Conservation (phyloP, 2,888 invertebrate species). For the Mythimna albipuncta region DNA sequence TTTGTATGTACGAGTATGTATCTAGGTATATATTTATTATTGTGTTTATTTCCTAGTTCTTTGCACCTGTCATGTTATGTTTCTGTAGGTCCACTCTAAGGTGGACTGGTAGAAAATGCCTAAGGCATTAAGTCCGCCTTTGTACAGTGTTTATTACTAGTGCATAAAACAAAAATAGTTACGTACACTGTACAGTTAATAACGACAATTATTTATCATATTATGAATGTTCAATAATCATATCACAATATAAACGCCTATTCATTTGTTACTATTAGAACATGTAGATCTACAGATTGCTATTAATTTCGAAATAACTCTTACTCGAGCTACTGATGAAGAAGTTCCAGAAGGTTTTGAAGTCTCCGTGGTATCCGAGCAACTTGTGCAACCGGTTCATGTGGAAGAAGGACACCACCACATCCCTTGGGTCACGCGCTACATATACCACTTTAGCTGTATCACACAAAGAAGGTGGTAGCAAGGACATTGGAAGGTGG, state of each 20-base stretch:
- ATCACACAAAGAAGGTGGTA: conserved; percentile 90
- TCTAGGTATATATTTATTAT: too few relatives aligned
- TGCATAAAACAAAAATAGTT: too few relatives aligned
- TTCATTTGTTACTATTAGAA: conserved; percentile 9
- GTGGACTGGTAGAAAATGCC: too few relatives aligned
- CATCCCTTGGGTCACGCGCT: conserved; percentile 95
- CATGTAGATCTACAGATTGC: conserved; percentile 20
- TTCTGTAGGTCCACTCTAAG: too few relatives aligned
- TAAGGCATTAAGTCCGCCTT: too few relatives aligned
- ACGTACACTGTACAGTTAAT: too few relatives aligned
- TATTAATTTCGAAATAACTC: conserved; percentile 52
- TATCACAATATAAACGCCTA: background rate
- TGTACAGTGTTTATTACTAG: too few relatives aligned
- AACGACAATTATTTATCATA: too few relatives aligned
- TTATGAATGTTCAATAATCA: too few relatives aligned
- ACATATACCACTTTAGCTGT: conserved; percentile 92
- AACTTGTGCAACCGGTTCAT: conserved; percentile 91
- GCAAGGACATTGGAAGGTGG: conserved; percentile 93
- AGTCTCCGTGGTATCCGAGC: conserved; percentile 90
- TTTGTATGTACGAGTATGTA: too few relatives aligned
- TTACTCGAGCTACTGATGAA: conserved; percentile 91
- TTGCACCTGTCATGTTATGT: too few relatives aligned
- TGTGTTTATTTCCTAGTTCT: too few relatives aligned
- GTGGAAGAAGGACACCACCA: conserved; percentile 94
- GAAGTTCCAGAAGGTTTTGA: conserved; percentile 91